Percentiles rank a stretch among this genome's conserved stretches.
Evolutionary conservation across 2,113 vertebrate genomes (phyloP).

Genomic region (Xenotilapia flavipinnis): DNA sequence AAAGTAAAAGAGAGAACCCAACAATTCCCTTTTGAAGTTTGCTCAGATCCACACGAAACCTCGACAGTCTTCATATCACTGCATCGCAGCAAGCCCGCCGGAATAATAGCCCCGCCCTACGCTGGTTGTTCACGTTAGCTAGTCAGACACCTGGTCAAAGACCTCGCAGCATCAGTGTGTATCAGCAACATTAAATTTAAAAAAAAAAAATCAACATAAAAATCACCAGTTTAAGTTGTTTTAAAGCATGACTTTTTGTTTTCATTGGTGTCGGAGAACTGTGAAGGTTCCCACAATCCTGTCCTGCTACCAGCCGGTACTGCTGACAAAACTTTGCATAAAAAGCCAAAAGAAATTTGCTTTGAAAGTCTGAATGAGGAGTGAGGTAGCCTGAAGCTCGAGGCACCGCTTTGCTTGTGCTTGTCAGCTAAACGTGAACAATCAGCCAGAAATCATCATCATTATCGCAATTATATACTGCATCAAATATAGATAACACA

Average conservation of each 20-base stretch:
- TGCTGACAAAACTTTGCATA: neutral
- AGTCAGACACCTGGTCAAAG: neutral
- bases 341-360: neutral
- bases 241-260: neutral
- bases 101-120: constrained; percentile 21
- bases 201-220: neutral
- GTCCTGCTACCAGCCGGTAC: neutral
- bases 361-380: neutral
- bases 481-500: constrained; percentile 64
- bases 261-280: neutral
- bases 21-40: constrained; percentile 31
- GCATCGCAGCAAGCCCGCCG: constrained; percentile 38
- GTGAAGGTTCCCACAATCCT: neutral
- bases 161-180: neutral
- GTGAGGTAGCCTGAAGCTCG: constrained; percentile 40
- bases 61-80: neutral
- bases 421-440: constrained; percentile 7
- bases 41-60: constrained; percentile 10
- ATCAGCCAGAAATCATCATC: constrained; percentile 14
- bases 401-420: neutral
- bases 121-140: constrained; percentile 2
- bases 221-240: neutral
- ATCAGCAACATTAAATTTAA: neutral
- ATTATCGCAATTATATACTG: constrained; percentile 52
- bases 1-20: neutral